A percentile compares a stretch with the other conserved stretches of the same genome.
Evolutionary conservation across 1,140 invertebrate species (phyloP).

Genomic region (Dendroctonus valens): DNA sequence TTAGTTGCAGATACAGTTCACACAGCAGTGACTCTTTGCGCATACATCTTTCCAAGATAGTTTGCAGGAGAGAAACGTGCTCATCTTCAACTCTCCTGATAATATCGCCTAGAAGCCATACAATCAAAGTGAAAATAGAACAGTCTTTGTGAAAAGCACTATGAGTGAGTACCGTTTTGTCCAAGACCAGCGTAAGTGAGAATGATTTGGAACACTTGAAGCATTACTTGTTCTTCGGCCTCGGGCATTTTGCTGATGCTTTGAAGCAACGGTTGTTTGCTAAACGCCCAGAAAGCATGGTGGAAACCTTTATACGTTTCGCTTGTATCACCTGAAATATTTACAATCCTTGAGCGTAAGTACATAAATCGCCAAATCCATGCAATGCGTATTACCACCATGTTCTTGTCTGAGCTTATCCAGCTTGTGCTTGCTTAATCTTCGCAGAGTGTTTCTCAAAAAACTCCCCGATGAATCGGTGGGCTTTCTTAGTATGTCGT

Average conservation of each 20-base stretch:
- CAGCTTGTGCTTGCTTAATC: slow-evolving; percentile 82
- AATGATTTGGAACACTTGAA: slow-evolving; percentile 75
- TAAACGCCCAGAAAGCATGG: slow-evolving; percentile 88
- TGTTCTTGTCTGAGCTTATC: slow-evolving; percentile 83
- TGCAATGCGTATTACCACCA: slow-evolving; percentile 53
- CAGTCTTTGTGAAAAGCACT: background rate
- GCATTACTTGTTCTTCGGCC: slow-evolving; percentile 78
- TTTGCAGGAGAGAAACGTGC: slow-evolving; percentile 83
- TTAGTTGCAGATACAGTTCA: slow-evolving; percentile 89
- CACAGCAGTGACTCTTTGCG: slow-evolving; percentile 82
- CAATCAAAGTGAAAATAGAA: slow-evolving; percentile 1
- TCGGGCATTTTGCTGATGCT: slow-evolving; percentile 83
- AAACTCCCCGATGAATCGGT: slow-evolving; percentile 76
- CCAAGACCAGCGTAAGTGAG: slow-evolving; percentile 83
- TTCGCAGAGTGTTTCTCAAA: slow-evolving; percentile 81
- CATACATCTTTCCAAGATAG: slow-evolving; percentile 86
- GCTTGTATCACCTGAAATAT: slow-evolving; percentile 56
- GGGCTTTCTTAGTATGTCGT: slow-evolving; percentile 77
- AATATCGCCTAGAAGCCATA: slow-evolving; percentile 42
- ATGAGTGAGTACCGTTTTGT: slow-evolving; percentile 58
- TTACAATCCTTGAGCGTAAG: background rate
- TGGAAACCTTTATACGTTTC: slow-evolving; percentile 87
- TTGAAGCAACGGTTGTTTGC: slow-evolving; percentile 73
- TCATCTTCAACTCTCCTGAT: slow-evolving; percentile 73
- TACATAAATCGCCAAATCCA: too few species aligned